These are phyloP conservation scores for Nymphicus hollandicus DNA, from an alignment of 2,113 vertebrate genomes.

Conservation along the genomic window DNA sequence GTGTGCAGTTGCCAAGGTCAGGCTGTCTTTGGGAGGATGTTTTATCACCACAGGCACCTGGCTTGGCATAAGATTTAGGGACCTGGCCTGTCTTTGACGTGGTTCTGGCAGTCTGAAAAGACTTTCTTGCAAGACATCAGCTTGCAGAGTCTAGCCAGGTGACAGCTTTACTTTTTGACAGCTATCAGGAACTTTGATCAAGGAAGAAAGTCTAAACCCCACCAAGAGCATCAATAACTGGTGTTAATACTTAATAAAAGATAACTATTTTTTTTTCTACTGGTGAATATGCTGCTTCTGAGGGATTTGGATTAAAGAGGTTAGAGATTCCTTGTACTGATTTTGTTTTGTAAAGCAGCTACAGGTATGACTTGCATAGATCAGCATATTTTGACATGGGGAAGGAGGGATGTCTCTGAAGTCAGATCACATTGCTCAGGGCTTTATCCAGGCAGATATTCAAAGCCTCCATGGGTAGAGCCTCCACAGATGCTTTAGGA, in stretches of 20 bases:
- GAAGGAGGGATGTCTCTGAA: background rate
- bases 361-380: background rate
- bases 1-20: slow-evolving; percentile 28
- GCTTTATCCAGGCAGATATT: background rate
- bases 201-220: background rate
- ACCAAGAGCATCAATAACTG: background rate
- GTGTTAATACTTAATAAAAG: background rate
- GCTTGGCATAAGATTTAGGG: slow-evolving; percentile 49
- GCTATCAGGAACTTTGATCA: background rate
- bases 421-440: background rate
- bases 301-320: background rate
- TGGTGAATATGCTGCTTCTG: background rate
- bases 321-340: background rate
- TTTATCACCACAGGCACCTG: slow-evolving; percentile 49
- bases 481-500: background rate
- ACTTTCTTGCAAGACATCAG: background rate
- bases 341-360: background rate
- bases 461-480: background rate
- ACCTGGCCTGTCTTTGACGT: background rate
- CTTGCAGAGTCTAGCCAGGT: background rate
- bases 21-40: slow-evolving; percentile 38
- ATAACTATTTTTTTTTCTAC: background rate
- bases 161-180: background rate
- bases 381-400: background rate
- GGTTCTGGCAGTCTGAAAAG: slow-evolving; percentile 23